Evolutionary conservation across 2,888 invertebrate genomes (phyloP).

Genomic region (Tubulanus polymorphus): DNA sequence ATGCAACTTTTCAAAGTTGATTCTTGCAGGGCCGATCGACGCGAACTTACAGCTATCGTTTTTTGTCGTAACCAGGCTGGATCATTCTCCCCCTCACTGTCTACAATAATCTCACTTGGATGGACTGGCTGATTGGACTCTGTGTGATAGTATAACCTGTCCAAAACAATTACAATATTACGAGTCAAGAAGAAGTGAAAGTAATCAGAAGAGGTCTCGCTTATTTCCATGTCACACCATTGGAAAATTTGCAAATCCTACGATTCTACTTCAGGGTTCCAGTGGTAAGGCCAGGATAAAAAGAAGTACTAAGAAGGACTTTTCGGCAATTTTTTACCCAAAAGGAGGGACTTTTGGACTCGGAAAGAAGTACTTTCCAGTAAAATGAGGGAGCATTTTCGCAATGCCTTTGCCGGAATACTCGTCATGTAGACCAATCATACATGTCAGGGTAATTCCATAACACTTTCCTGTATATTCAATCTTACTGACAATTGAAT

Average conservation of each 20-base stretch:
- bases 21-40: not conserved
- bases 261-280: not conserved
- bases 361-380: no score
- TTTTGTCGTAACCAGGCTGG: slow-evolving; percentile 80
- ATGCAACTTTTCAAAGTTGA: no score
- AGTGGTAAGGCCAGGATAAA: no score
- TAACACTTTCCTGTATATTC: no score
- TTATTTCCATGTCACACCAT: not conserved
- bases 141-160: slow-evolving; percentile 80
- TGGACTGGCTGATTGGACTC: slow-evolving; percentile 89
- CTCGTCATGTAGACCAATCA: no score
- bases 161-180: slow-evolving; percentile 8
- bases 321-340: no score
- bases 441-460: no score
- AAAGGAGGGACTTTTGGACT: no score
- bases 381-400: no score
- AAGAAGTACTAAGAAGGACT: no score
- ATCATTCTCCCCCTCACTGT: slow-evolving; percentile 84
- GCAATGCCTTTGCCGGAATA: no score
- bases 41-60: slow-evolving; percentile 41
- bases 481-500: no score
- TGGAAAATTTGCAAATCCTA: not conserved
- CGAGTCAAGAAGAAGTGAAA: not conserved
- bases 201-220: not conserved
- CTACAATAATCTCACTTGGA: slow-evolving; percentile 89